phyloP scores from a whole-genome alignment of 64 coral and sea anemone species.

The Pocillopora damicornis region DNA sequence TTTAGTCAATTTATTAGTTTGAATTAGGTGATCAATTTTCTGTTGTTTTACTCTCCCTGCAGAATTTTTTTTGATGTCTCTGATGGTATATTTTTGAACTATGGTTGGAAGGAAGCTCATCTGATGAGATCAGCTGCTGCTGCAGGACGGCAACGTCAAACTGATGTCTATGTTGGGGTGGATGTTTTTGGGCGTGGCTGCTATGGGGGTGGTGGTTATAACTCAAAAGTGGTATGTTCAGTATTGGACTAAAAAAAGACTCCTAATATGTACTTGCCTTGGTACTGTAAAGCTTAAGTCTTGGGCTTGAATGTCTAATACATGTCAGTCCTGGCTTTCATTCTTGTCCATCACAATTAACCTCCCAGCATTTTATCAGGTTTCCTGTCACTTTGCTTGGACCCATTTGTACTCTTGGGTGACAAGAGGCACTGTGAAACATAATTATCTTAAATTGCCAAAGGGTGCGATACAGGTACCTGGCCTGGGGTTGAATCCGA shows the following conservation, averaged over 20 bases:
- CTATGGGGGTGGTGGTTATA: conserved; percentile 90
- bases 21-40: not conserved
- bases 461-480: not conserved
- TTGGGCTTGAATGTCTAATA: too few species aligned
- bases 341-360: not conserved
- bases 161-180: conserved; percentile 94
- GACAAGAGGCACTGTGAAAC: not conserved
- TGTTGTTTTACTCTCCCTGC: not conserved
- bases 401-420: not conserved
- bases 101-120: conserved; percentile 73
- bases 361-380: not conserved
- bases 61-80: conserved; percentile 89
- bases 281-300: too few species aligned
- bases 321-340: too few species aligned
- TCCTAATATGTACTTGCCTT: too few species aligned
- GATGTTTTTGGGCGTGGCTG: conserved; percentile 98
- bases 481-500: not conserved
- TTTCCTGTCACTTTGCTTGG: too few species aligned
- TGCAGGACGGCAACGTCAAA: conserved; percentile 38
- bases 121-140: conserved; percentile 67
- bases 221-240: conserved; percentile 66
- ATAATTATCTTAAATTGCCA: not conserved
- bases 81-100: conserved; percentile 99
- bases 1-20: too few species aligned
- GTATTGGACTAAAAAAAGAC: too few species aligned